Percentiles rank a stretch among this genome's conserved stretches.
Evolutionary conservation across 1,140 invertebrate species (phyloP).

Genomic region (Arion vulgaris): DNA sequence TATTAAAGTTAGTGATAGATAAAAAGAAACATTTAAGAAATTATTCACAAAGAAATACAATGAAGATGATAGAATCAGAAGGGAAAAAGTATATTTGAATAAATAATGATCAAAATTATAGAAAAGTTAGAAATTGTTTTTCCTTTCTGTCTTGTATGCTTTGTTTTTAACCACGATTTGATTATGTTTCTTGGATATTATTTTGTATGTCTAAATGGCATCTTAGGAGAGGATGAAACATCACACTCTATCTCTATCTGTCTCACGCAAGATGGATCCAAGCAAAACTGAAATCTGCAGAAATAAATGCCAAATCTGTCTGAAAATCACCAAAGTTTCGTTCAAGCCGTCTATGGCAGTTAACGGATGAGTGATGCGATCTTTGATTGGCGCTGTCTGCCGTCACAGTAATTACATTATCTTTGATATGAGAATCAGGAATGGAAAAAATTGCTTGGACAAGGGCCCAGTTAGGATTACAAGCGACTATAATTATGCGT

Average conservation of each 20-base stretch:
- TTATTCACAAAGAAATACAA: no score
- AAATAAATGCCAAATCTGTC: not conserved
- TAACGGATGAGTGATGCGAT: constrained; percentile 11
- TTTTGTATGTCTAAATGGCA: not conserved
- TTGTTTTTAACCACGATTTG: no score
- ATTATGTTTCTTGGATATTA: not conserved
- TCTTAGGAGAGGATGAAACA: not conserved
- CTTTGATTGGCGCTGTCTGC: not conserved
- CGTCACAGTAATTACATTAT: constrained; percentile 11
- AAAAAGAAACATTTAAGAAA: no score
- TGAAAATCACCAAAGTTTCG: not conserved
- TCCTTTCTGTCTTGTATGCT: no score
- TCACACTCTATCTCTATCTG: not conserved
- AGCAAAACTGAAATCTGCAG: not conserved
- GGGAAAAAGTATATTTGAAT: no score
- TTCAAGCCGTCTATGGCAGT: constrained; percentile 8
- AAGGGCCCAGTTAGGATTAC: constrained; percentile 11
- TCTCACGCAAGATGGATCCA: not conserved
- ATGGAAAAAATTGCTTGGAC: not conserved
- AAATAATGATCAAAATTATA: no score
- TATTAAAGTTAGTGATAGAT: no score
- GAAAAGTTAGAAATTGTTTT: no score
- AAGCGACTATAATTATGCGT: constrained; percentile 5
- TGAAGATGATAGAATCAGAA: no score
- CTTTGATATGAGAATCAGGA: constrained; percentile 4